Evolutionary conservation across 2,888 invertebrate genomes (phyloP), one percentile per base, ranked within the genome.

Genomic region (Pedicia rivosa): DNA sequence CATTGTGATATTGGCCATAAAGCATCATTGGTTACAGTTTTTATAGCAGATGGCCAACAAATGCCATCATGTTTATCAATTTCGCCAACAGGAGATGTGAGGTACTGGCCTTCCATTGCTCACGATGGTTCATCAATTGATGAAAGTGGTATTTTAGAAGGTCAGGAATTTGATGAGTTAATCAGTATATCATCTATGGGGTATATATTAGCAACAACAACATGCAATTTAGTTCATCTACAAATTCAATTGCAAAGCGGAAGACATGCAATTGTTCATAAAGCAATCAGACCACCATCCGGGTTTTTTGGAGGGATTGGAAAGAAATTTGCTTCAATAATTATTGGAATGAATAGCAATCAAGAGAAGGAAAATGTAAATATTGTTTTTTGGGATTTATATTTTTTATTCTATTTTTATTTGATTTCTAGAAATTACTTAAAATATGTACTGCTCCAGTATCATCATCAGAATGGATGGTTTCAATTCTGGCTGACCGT

Each of bases 1-100:
- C 86, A 90, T 45, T 91, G 91, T 47, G 92, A 92, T 58, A 67
- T 92, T 12, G 84, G 87, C 0, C 92, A 94, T 56, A 78, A 82
- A 50, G 84, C 92, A 1, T 78, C 88, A 40, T 67, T 90, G 12
- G 78, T 86, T 2, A 72, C 75, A 17, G 72, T 88, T 1, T 83
- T 80, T 53, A 64, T 70, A 10, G 62, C 64, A 3, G 60, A 62
- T 30, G 68, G 65, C 1, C 68, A 68, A 43, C 69, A 70, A 55
- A 70, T 78, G 55, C 84, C 88, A 7, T 78, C 86, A 1, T 88
- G 88, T 50, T 73, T 94, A 47, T 90, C 91, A 12, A 87, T 90
- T 2, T 91, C 92, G 1, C 91, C 92, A 1, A 92, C 92, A 54
- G 94, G 92, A 24, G 74, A 79, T 35, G 78, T 90, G 2, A 73